These are phyloP conservation scores for Geococcyx californianus DNA, from an alignment of 2,113 vertebrate genomes.

Conservation along the genomic window DNA sequence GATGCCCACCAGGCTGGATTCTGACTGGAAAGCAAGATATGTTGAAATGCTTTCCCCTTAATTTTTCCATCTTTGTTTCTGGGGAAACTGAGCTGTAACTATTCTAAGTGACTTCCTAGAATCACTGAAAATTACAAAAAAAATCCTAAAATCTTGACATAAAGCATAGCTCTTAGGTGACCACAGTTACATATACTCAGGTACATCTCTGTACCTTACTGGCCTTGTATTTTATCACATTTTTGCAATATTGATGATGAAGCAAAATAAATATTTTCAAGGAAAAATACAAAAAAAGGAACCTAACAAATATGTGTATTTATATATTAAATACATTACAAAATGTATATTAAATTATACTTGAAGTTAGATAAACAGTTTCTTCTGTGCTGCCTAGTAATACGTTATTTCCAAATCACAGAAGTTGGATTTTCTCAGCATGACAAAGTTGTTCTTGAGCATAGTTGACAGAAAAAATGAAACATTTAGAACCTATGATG, in stretches of 20 bases:
- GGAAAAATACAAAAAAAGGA: background rate
- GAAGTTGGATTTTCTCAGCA: background rate
- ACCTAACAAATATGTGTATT: background rate
- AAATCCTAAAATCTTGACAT: background rate
- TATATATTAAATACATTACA: background rate
- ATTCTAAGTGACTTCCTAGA: background rate
- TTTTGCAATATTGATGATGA: background rate
- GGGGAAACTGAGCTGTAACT: background rate
- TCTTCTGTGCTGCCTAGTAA: background rate
- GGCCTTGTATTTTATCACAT: background rate
- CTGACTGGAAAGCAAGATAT: background rate
- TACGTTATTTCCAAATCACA: background rate
- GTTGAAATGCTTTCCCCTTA: background rate
- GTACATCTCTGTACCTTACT: background rate
- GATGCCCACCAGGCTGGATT: background rate
- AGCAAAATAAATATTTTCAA: background rate
- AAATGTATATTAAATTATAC: background rate
- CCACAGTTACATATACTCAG: background rate
- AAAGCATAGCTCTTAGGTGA: background rate
- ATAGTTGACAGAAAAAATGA: background rate
- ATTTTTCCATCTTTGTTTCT: background rate
- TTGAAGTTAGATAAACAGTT: background rate
- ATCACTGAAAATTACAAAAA: background rate
- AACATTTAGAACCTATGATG: background rate
- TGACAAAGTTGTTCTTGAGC: background rate